Evolutionary conservation across 2,888 invertebrate genomes (phyloP).

Genomic region (Nowickia ferox): DNA sequence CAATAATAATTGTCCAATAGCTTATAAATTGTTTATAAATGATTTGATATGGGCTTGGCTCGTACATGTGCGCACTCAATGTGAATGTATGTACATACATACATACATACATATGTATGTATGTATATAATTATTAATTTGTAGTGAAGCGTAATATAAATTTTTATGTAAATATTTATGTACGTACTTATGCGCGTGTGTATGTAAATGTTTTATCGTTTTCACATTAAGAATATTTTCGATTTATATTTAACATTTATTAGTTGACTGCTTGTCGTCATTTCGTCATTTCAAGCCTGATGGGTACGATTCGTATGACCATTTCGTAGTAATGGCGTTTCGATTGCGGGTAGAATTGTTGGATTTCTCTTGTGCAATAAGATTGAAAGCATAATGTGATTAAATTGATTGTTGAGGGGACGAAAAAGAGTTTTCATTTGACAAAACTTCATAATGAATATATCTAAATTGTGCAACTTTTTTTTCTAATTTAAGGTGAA

Average conservation of each 20-base stretch:
- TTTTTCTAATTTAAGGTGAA: background rate
- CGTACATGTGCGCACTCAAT: background rate
- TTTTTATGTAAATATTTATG: background rate
- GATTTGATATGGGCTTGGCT: conserved; percentile 66
- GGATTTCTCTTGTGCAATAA: conserved; percentile 3
- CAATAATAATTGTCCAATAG: conserved; percentile 10
- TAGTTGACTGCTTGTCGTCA: conserved; percentile 16
- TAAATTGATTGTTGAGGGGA: background rate
- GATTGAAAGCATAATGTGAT: background rate
- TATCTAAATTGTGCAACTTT: background rate
- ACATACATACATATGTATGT: background rate
- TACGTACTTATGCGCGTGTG: background rate
- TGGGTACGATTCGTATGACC: background rate
- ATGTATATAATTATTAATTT: background rate
- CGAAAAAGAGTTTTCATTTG: background rate
- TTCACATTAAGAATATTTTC: conserved; percentile 24
- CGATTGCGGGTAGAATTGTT: conserved; percentile 9
- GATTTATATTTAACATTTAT: conserved; percentile 40
- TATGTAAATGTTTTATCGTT: conserved; percentile 11
- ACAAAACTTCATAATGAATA: background rate
- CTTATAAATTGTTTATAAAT: conserved; percentile 30
- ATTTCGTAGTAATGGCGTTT: conserved; percentile 3
- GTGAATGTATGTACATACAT: background rate
- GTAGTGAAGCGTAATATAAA: background rate
- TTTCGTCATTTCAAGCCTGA: background rate